Evolutionary conservation across 2,888 invertebrate genomes (phyloP), one percentile per base, ranked within the genome.

Genomic region (Caenorhabditis auriculariae): DNA sequence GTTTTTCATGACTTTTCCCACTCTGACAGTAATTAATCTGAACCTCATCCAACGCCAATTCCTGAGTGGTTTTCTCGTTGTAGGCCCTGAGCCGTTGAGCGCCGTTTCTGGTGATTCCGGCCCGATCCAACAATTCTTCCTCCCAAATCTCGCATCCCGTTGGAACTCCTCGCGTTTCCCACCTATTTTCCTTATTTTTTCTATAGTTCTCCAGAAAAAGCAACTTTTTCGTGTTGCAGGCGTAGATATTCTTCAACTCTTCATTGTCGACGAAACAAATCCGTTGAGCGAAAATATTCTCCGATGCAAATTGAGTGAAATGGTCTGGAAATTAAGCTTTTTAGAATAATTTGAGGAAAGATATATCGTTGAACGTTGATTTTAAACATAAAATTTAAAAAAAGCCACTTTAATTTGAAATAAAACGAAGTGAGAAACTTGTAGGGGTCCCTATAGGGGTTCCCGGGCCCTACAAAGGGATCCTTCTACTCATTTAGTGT

Each of bases 201-300:
- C 7, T 9, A 12, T 45, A n/a, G 9, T 26, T 26, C 7, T 12
- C 21, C 24, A 7, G 9, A 45, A 28, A 48, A 54, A 1, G 19
- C 2, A 17, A 57, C 51, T 61, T 66, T 45, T 55, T 67, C 4
- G 69, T 69, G 17, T 51, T 52, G 2, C 61, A 59, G 7, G 54
- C 24, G n/a, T 46, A 21, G 4, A 70, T 63, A 7, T 56, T 51
- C 23, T 65, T 57, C 24, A 73, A 35, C 37, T 73, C 73, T 6
- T 73, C 73, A 2, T 35, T 7, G 37, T 73, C 70, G 2, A 73
- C 65, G 12, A 60, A 55, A 24, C 68, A 66, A 15, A 71, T 58
- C 21, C 73, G 50, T 29, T 73, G 67, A 0, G 73, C 70, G 43
- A 60, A 66, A 29, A 73, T 69, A 21, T 67, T 67, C 12, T 67